A percentile compares a stretch with the other conserved stretches of the same genome.
Conservation (phyloP, 2,888 invertebrate genomes). For the Andrena flavipes region DNA sequence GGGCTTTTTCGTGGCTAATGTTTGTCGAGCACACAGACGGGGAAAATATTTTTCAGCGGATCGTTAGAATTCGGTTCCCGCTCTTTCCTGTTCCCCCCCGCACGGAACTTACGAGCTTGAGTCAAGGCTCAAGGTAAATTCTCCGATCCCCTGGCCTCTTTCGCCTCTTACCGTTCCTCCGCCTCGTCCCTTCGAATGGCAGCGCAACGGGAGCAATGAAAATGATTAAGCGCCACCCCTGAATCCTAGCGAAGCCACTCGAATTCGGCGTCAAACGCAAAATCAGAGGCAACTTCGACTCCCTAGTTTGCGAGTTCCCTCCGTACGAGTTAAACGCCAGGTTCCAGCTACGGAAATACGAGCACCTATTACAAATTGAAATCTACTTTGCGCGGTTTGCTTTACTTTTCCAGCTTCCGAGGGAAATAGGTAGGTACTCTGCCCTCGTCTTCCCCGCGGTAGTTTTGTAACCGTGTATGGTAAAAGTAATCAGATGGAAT, state of each 20-base stretch:
- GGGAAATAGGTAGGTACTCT: too few relatives aligned
- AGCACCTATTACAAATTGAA: background rate
- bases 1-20: background rate
- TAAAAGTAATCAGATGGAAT: too few relatives aligned
- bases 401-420: background rate
- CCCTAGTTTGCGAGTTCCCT: background rate
- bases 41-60: conserved; percentile 45
- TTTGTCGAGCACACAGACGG: background rate
- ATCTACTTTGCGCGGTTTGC: background rate
- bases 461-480: too few relatives aligned
- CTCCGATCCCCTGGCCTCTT: background rate
- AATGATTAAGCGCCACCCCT: conserved; percentile 79
- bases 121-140: conserved; percentile 42
- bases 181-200: conserved; percentile 29
- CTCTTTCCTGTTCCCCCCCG: conserved; percentile 17
- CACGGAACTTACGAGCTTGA: conserved; percentile 16
- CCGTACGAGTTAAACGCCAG: background rate
- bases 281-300: conserved; percentile 18
- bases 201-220: conserved; percentile 73
- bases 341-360: background rate
- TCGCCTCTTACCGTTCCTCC: conserved; percentile 23
- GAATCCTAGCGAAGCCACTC: conserved; percentile 78
- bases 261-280: conserved; percentile 75
- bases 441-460: too few relatives aligned
- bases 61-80: conserved; percentile 32